Conservation (phyloP, 2,797 vertebrate genomes). For the Crypturellus tataupa region DNA sequence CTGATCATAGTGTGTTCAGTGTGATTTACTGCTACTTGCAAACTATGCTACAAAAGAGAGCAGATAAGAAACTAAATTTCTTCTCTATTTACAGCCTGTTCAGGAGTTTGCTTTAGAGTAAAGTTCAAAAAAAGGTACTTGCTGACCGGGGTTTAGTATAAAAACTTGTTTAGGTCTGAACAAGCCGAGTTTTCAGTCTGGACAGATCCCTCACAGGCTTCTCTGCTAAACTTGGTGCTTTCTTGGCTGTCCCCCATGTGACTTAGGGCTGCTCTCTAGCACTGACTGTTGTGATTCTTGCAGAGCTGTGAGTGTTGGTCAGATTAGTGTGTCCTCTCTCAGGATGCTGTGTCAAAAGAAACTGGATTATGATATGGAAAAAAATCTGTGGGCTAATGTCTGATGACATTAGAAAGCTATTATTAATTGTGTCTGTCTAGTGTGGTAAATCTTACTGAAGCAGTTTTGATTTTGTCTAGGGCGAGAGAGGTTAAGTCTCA, state of each 20-base stretch:
- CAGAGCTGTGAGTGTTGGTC: background rate
- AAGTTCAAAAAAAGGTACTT: background rate
- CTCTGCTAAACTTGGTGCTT: background rate
- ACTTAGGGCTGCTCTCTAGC: background rate
- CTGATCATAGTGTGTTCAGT: background rate
- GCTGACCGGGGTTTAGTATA: background rate
- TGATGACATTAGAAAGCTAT: background rate
- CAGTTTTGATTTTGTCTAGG: background rate
- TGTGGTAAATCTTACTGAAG: background rate
- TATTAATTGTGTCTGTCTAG: background rate
- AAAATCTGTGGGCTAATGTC: background rate
- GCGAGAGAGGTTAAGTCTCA: background rate
- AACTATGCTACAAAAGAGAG: background rate
- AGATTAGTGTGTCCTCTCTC: rapidly evolving
- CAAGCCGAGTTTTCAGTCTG: background rate
- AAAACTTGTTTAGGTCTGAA: background rate
- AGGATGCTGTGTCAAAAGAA: background rate
- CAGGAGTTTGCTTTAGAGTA: background rate
- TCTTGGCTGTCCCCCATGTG: background rate
- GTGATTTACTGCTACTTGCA: background rate
- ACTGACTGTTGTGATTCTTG: background rate
- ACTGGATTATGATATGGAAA: rapidly evolving
- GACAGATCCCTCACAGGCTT: background rate
- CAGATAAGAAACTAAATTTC: background rate
- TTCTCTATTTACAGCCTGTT: background rate